These are phyloP conservation scores for Molorchus minor DNA, from an alignment of 2,888 invertebrate genomes.

Conservation along the genomic window DNA sequence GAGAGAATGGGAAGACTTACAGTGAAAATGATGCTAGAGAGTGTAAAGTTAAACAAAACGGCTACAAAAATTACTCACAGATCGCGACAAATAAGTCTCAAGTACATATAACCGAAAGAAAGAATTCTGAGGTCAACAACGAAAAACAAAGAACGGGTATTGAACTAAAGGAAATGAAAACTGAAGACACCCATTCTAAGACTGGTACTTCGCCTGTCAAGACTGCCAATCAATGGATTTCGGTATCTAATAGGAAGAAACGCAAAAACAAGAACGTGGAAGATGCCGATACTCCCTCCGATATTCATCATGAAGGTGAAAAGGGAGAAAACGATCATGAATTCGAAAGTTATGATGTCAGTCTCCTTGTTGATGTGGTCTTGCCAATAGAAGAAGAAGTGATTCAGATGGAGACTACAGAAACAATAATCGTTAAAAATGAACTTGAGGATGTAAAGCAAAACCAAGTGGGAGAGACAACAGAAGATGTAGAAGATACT, in stretches of 20 bases:
- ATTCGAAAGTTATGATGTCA: conserved; percentile 55
- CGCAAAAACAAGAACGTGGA: conserved; percentile 55
- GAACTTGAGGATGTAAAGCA: conserved; percentile 41
- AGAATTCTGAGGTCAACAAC: neutral
- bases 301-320: conserved; percentile 30
- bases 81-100: conserved; percentile 27
- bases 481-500: conserved; percentile 21
- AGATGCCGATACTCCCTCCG: conserved; percentile 39
- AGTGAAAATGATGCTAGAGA: neutral
- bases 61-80: conserved; percentile 36
- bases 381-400: conserved; percentile 38
- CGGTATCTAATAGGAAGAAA: conserved; percentile 60
- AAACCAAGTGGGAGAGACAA: conserved; percentile 29
- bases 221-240: conserved; percentile 57
- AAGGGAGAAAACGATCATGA: conserved; percentile 39
- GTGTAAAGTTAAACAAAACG: conserved; percentile 24
- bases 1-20: conserved; percentile 17
- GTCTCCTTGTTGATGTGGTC: conserved; percentile 51
- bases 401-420: conserved; percentile 28
- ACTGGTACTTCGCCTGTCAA: conserved; percentile 7
- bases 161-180: conserved; percentile 1
- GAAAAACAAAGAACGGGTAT: conserved; percentile 12
- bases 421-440: conserved; percentile 33
- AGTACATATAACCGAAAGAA: neutral
- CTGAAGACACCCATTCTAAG: conserved; percentile 1